Percentiles rank a stretch among this genome's conserved stretches.
These are phyloP conservation scores for Halichoerus grypus DNA, from an alignment of 2,113 vertebrate species.

Conservation along the genomic window DNA sequence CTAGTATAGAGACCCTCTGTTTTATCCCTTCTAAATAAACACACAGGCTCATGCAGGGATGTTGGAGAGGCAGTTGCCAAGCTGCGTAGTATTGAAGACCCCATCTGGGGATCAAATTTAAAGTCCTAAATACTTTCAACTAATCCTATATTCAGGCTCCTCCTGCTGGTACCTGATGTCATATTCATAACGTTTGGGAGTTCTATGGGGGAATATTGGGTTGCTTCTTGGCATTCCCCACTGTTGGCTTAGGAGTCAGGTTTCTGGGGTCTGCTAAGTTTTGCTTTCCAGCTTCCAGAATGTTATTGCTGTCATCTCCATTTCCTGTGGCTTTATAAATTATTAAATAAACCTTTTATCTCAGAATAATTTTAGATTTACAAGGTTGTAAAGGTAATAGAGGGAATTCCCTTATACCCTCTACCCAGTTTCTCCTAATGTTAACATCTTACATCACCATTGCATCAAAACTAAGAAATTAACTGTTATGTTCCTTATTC, in stretches of 20 bases:
- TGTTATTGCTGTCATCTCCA: not conserved
- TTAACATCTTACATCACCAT: not conserved
- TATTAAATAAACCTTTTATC: not conserved
- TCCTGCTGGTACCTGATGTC: not conserved
- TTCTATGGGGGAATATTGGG: not conserved
- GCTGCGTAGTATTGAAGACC: not conserved
- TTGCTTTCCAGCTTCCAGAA: not conserved
- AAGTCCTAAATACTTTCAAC: not conserved
- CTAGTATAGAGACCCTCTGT: not conserved
- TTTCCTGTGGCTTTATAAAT: not conserved
- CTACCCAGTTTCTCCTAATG: not conserved
- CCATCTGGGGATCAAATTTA: not conserved
- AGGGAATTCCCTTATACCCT: not conserved
- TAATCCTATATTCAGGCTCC: not conserved
- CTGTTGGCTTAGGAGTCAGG: not conserved
- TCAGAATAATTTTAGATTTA: not conserved
- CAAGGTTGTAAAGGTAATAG: not conserved
- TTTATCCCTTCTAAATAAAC: not conserved
- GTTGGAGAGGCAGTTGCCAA: not conserved
- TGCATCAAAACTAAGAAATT: not conserved
- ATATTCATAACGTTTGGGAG: not conserved
- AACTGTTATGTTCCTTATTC: not conserved
- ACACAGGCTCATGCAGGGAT: not conserved
- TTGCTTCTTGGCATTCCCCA: not conserved
- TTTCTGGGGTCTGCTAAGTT: not conserved